Evolutionary conservation across 2,113 vertebrate species (phyloP).

Genomic region (Cololabis saira): DNA sequence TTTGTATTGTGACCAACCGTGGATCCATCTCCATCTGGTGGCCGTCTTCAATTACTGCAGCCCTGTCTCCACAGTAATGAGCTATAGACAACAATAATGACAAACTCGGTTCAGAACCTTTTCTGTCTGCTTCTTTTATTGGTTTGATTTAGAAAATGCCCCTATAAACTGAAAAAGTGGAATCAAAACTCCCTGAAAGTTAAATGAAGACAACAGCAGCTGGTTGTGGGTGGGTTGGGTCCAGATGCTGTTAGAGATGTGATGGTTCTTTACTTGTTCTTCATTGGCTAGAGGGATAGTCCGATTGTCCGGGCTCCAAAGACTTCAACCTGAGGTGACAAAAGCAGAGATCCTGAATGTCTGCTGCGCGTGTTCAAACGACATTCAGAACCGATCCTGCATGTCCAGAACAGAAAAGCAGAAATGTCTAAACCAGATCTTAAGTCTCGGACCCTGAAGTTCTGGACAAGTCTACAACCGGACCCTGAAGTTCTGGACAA

Average conservation of each 20-base stretch:
- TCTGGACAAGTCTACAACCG: neutral
- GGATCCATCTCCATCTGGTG: slow-evolving; percentile 6
- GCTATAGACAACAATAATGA: neutral
- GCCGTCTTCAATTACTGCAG: neutral
- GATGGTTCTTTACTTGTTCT: too few species aligned
- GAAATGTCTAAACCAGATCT: neutral
- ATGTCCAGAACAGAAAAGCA: too few species aligned
- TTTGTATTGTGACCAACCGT: too few species aligned
- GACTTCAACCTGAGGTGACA: slow-evolving; percentile 37
- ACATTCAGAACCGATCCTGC: neutral
- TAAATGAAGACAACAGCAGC: neutral
- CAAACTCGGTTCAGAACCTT: too few species aligned
- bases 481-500: neutral
- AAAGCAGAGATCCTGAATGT: neutral
- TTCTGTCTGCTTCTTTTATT: too few species aligned
- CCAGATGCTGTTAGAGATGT: too few species aligned
- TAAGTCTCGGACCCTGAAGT: too few species aligned
- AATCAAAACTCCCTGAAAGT: neutral
- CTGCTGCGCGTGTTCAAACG: neutral
- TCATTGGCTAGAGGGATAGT: too few species aligned
- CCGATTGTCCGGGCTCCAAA: neutral
- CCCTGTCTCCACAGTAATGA: neutral
- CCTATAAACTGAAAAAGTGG: too few species aligned
- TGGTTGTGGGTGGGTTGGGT: too few species aligned
- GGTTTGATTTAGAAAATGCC: too few species aligned